phyloP scores from a whole-genome alignment of 2,113 vertebrate species.

The Stegostoma tigrinum region DNA sequence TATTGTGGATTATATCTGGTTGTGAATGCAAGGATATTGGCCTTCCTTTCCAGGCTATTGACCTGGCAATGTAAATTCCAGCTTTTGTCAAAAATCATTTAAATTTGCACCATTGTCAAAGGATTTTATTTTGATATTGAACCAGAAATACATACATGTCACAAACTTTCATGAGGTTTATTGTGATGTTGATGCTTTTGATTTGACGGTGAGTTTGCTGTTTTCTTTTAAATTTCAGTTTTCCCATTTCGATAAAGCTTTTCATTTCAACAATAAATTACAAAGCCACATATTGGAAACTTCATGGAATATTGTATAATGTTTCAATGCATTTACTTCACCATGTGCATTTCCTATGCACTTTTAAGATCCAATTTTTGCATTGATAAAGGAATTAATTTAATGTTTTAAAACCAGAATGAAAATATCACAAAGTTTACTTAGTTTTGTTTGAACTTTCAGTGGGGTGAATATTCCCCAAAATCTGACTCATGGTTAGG shows the following conservation, averaged over 20 bases:
- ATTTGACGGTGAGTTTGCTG: neutral
- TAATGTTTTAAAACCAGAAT: neutral
- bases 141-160: neutral
- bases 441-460: too few species aligned
- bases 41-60: too few species aligned
- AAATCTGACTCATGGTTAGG: too few species aligned
- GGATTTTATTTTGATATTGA: neutral
- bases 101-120: neutral
- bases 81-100: too few species aligned
- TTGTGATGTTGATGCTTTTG: neutral
- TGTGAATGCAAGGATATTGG: too few species aligned
- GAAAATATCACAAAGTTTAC: too few species aligned
- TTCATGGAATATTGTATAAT: neutral
- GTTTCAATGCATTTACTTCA: neutral
- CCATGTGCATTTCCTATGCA: too few species aligned
- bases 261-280: neutral
- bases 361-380: neutral
- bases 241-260: neutral
- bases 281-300: neutral
- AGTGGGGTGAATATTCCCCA: too few species aligned
- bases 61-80: too few species aligned
- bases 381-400: neutral
- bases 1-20: too few species aligned
- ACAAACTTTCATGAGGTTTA: too few species aligned
- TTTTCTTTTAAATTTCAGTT: too few species aligned